phyloP scores from a whole-genome alignment of 2,888 invertebrate species.

The Papilio protenor region DNA sequence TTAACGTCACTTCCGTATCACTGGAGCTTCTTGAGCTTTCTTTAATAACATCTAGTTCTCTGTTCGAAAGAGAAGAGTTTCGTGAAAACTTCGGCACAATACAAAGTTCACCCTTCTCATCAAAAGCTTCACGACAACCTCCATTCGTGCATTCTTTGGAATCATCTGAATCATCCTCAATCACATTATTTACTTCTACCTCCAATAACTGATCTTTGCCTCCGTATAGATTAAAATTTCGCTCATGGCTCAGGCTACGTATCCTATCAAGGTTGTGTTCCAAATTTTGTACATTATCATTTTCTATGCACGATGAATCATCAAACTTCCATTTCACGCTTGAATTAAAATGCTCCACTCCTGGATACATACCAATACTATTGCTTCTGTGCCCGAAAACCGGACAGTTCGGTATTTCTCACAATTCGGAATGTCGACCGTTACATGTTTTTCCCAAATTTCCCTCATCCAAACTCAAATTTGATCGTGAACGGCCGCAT shows the following conservation, averaged over 20 bases:
- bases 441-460: slow-evolving; percentile 80
- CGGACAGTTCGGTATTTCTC: slow-evolving; percentile 82
- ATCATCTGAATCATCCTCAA: slow-evolving; percentile 73
- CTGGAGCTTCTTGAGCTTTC: slow-evolving; percentile 83
- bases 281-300: slow-evolving; percentile 73
- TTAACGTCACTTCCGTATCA: slow-evolving; percentile 82
- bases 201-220: slow-evolving; percentile 74
- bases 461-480: slow-evolving; percentile 79
- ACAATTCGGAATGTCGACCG: slow-evolving; percentile 81
- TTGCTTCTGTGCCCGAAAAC: slow-evolving; percentile 83
- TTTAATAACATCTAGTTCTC: slow-evolving; percentile 81
- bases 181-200: slow-evolving; percentile 76
- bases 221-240: slow-evolving; percentile 69
- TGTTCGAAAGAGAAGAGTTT: slow-evolving; percentile 78
- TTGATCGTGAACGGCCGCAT: slow-evolving; percentile 78
- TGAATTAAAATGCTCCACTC: slow-evolving; percentile 80
- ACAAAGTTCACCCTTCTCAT: slow-evolving; percentile 77
- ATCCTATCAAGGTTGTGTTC: slow-evolving; percentile 81
- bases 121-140: slow-evolving; percentile 68
- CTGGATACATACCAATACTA: slow-evolving; percentile 79
- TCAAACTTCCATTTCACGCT: slow-evolving; percentile 81
- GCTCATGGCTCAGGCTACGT: slow-evolving; percentile 78
- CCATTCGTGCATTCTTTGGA: slow-evolving; percentile 65
- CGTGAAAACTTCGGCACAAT: slow-evolving; percentile 76
- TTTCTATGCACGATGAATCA: slow-evolving; percentile 68